A percentile compares a stretch with the other conserved stretches of the same genome.
Conservation (phyloP, 2,797 vertebrate species). For the Phalloptychus januarius region DNA sequence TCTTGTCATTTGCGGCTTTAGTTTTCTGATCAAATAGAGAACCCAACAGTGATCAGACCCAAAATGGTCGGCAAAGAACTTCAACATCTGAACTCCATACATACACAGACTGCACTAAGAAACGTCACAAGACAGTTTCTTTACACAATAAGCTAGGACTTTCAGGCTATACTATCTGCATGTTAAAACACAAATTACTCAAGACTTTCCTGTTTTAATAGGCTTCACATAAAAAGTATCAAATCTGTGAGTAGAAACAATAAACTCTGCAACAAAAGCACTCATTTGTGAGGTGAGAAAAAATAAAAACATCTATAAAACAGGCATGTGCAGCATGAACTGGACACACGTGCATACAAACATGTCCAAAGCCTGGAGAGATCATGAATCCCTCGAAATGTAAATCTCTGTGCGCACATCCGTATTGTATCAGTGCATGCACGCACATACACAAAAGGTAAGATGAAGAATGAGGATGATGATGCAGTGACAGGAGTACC, state of each 20-base stretch:
- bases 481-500: conserved; percentile 77
- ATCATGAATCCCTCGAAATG: conserved; percentile 39
- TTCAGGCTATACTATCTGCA: conserved; percentile 14
- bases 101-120: conserved; percentile 33
- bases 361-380: conserved; percentile 81
- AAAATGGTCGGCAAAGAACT: conserved; percentile 53
- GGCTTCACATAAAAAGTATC: neutral
- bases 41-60: conserved; percentile 46
- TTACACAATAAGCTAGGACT: conserved; percentile 16
- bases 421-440: conserved; percentile 56
- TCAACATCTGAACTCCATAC: conserved; percentile 47
- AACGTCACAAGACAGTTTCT: conserved; percentile 11
- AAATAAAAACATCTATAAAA: conserved; percentile 68
- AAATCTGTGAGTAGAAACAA: neutral
- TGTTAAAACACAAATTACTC: conserved; percentile 27
- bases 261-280: conserved; percentile 14
- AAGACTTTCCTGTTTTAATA: neutral
- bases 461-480: conserved; percentile 52
- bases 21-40: conserved; percentile 40
- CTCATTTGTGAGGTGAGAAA: conserved; percentile 70
- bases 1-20: no score
- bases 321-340: conserved; percentile 69
- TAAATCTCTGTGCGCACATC: conserved; percentile 53
- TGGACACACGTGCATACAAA: conserved; percentile 86
- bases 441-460: conserved; percentile 63